These are phyloP conservation scores for Fopius arisanus DNA, from an alignment of 1,140 invertebrate species.

Conservation along the genomic window DNA sequence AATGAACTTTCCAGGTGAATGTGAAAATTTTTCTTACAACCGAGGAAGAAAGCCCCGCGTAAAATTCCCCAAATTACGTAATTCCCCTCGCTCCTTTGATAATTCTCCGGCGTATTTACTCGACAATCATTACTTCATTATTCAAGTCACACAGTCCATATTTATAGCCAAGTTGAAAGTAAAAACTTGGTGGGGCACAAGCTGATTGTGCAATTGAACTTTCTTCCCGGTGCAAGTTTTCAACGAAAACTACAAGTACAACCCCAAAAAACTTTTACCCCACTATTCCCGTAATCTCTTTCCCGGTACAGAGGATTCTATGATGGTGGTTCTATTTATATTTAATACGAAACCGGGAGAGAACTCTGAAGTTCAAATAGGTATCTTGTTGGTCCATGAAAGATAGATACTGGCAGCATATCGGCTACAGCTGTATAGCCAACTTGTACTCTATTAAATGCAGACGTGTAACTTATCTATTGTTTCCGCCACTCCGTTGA, in stretches of 20 bases:
- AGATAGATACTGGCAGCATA: neutral
- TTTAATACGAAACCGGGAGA: neutral
- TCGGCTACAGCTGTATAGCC: neutral
- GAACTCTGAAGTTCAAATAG: neutral
- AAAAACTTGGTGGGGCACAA: neutral
- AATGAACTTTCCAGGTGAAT: neutral
- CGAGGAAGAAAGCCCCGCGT: neutral
- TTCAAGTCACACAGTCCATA: slow-evolving; percentile 6
- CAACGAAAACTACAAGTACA: neutral
- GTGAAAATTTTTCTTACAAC: neutral
- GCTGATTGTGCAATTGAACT: slow-evolving; percentile 6
- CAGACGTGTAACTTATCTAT: neutral
- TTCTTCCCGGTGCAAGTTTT: neutral
- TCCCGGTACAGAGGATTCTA: neutral
- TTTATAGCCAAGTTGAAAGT: slow-evolving; percentile 1
- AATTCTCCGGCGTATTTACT: neutral
- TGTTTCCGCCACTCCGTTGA: neutral
- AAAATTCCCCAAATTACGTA: neutral
- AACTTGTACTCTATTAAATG: neutral
- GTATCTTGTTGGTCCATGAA: slow-evolving; percentile 6
- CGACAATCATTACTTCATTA: neutral
- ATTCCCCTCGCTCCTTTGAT: neutral
- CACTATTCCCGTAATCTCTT: slow-evolving; percentile 5
- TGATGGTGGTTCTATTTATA: slow-evolving; percentile 17
- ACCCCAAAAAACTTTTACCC: slow-evolving; percentile 8